phyloP scores from a whole-genome alignment of 1,140 invertebrate species.

The Cydia pomonella region DNA sequence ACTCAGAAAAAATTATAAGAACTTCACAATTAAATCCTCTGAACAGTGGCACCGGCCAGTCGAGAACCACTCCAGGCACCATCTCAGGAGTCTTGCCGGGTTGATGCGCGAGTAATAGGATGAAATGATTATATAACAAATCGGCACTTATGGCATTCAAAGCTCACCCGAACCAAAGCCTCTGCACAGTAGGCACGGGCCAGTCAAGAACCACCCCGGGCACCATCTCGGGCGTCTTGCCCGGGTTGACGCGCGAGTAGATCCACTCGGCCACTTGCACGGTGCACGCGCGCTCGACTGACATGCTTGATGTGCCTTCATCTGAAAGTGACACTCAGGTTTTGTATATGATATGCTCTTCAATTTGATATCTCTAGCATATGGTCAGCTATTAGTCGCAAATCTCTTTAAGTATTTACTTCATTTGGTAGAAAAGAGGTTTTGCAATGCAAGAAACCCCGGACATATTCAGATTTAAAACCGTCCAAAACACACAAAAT shows the following conservation, averaged over 20 bases:
- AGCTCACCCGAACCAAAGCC: conserved; percentile 93
- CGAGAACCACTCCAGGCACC: conserved; percentile 87
- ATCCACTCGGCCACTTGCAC: conserved; percentile 88
- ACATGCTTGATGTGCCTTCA: conserved; percentile 55
- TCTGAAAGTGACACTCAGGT: conserved; percentile 50
- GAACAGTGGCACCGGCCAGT: conserved; percentile 90
- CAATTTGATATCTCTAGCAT: not conserved
- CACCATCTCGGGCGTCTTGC: conserved; percentile 87
- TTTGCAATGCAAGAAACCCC: too few species aligned
- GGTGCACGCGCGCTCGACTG: conserved; percentile 59
- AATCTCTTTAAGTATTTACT: too few species aligned
- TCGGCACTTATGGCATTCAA: not conserved
- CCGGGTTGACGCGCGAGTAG: conserved; percentile 88
- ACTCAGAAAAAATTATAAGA: too few species aligned
- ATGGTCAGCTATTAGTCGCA: not conserved
- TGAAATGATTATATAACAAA: too few species aligned
- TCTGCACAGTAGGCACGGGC: conserved; percentile 94
- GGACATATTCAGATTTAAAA: too few species aligned
- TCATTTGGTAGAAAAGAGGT: not conserved
- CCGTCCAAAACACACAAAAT: too few species aligned
- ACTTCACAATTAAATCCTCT: conserved; percentile 86
- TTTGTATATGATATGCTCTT: conserved; percentile 4
- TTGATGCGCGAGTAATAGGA: not conserved
- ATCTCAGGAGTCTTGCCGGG: not conserved
- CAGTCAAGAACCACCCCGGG: conserved; percentile 91